Conservation (phyloP, 2,797 vertebrate genomes). For the Borostomias antarcticus region DNA sequence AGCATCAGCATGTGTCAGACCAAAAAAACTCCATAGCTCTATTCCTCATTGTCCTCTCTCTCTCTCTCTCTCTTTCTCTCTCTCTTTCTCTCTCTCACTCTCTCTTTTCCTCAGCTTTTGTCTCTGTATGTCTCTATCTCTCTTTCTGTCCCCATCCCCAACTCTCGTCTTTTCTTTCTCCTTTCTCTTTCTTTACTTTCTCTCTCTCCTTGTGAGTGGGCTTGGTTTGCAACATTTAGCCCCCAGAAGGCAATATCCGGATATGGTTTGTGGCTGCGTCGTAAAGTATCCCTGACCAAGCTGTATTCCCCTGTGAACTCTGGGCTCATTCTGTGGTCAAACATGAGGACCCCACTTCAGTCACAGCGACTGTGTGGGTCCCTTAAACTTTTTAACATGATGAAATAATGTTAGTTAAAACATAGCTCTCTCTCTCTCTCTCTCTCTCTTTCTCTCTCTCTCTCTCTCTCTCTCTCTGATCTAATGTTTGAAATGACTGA, state of each 20-base stretch:
- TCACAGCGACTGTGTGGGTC: slow-evolving; percentile 6
- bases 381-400: slow-evolving; percentile 28
- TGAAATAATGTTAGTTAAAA: neutral
- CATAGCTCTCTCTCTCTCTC: slow-evolving; percentile 10
- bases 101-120: slow-evolving; percentile 9
- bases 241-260: slow-evolving; percentile 50
- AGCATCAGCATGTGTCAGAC: no score
- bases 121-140: slow-evolving; percentile 7
- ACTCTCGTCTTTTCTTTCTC: slow-evolving; percentile 26
- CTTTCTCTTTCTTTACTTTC: neutral
- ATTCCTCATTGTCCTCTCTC: neutral
- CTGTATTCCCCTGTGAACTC: slow-evolving; percentile 35
- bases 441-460: neutral
- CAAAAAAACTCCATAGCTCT: neutral
- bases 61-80: neutral
- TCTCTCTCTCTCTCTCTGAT: neutral
- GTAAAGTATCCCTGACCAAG: slow-evolving; percentile 46
- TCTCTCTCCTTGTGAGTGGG: slow-evolving; percentile 12
- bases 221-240: slow-evolving; percentile 30
- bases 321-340: slow-evolving; percentile 37
- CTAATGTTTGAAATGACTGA: neutral
- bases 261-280: slow-evolving; percentile 51
- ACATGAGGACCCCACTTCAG: slow-evolving; percentile 18
- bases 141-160: slow-evolving; percentile 28
- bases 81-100: neutral